Base-by-base conservation (phyloP, 92 coral and sea anemone species). In the Desmophyllum pertusum region DNA sequence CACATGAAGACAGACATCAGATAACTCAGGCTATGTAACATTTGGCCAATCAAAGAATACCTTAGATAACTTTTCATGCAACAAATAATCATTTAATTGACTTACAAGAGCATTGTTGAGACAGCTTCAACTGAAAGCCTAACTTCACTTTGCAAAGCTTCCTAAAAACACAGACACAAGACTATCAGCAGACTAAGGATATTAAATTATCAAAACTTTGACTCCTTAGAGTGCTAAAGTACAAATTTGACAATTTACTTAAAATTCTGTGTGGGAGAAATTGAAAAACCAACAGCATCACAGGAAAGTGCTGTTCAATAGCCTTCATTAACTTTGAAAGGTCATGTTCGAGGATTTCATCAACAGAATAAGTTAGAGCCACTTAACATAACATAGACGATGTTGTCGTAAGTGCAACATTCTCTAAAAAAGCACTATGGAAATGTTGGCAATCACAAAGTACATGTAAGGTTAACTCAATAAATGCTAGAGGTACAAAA, bases 21-120 rank as follows among this genome's bases (percentile, higher is more conserved):
- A 6, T 27, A n/a, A n/a, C n/a, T 59, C 10, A 23, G 27, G 65
- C 65, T 59, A 25, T 25, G 14, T 33, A 1, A 59, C 36, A 2
- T 67, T 38, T 67, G 42, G 45, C 73, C 27, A 17, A 35, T 59
- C 35, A 59, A n/a, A n/a, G n/a, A n/a, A n/a, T n/a, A 59, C 33
- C 33, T 18, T 46, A 23, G 23, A 23, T 59, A 59, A 10, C 31
- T 25, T n/a, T 27, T 25, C 65, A 25, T 8, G 7, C 65, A 8
- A 59, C 63, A 55, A 55, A 14, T 21, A n/a, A 55, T 25, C 11
- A 55, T 13, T 55, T 6, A 55, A 23, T 14, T 36, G 23, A 1
- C 90, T 79, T 80, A 86, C 90, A 33, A 13, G 30, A 86, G 66
- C 50, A 86, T 61, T 36, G 78, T 38, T 21, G 71, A 71, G 7